Base-by-base conservation (phyloP, 2,888 invertebrate genomes). In the Sinopyrophorus schimmeli region DNA sequence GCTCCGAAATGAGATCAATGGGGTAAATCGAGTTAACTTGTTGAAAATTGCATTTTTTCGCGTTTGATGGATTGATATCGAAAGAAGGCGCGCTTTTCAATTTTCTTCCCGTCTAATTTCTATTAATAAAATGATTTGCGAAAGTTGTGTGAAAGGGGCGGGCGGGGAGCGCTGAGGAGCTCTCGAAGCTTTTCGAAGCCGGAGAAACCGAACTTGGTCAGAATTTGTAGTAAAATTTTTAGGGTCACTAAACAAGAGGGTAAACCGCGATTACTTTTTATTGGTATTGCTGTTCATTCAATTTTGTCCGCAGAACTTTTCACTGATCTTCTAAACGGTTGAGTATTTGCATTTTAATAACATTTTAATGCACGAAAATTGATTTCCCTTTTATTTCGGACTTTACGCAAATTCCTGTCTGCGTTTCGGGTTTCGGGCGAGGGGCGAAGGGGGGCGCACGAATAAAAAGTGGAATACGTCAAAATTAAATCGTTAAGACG, bases 1-100 rank as follows among this genome's bases (percentile, higher is more conserved):
- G n/a, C 59, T 55, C 47, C 56, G 60, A 63, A 63, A 62, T 64
- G 55, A 61, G 62, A 62, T 63, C 63, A 64, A 64, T 65, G 60
- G n/a, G 53, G 28, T 43, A 61, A 61, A 62, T 61, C 48, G 58
- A 63, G 63, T 64, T 64, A 49, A 35, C 27, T 47, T 63, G 60
- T 61, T 58, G 60, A 55, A 59, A 57, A 54, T 59, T 59, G 39
- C 28, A 47, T 55, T 49, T n/a, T n/a, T 23, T 34, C 9, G 31
- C 18, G 38, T 40, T 39, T 51, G 51, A 51, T 51, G 35, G 51
- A 51, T 51, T 51, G 51, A 42, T 46, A 18, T 37, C 15, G 34
- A 35, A 44, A 28, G 21, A 11, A 10, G 3, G 34, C n/a, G n/a
- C n/a, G n/a, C n/a, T n/a, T n/a, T n/a, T n/a, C n/a, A n/a, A n/a